Conservation (phyloP, 2,113 vertebrate genomes). For the Cyprinodon variegatus region DNA sequence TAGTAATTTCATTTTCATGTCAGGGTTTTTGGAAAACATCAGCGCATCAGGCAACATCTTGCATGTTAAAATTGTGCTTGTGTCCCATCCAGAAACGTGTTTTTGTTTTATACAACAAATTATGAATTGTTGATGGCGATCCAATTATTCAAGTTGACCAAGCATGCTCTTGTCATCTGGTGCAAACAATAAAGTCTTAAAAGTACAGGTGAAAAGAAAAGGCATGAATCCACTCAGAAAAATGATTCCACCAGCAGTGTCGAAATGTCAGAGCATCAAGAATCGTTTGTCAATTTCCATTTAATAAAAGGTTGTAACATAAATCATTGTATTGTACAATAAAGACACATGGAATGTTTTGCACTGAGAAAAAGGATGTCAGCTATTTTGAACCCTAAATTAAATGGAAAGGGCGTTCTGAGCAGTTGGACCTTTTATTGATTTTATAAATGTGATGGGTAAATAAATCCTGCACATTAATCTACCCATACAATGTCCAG, state of each 20-base stretch:
- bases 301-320: conserved; percentile 31
- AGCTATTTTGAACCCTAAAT: conserved; percentile 52
- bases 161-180: conserved; percentile 20
- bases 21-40: conserved; percentile 21
- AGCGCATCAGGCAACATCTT: conserved; percentile 20
- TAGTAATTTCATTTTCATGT: conserved; percentile 17
- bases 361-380: conserved; percentile 12
- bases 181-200: conserved; percentile 44
- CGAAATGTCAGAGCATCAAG: conserved; percentile 29
- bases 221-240: conserved; percentile 38
- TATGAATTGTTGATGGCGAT: conserved; percentile 23
- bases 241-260: conserved; percentile 33
- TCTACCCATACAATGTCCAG: conserved; percentile 26
- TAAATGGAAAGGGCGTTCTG: conserved; percentile 42
- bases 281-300: conserved; percentile 23
- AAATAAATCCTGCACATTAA: conserved; percentile 42
- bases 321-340: conserved; percentile 36
- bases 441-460: conserved; percentile 46
- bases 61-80: conserved; percentile 34
- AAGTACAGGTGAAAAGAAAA: conserved; percentile 38
- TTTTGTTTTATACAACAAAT: neutral
- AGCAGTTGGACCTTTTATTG: conserved; percentile 45
- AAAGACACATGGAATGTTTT: conserved; percentile 34
- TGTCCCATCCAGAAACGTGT: too few species aligned
- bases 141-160: neutral